Conservation (phyloP, 1,140 invertebrate species). For the Conopomorpha cramerella region DNA sequence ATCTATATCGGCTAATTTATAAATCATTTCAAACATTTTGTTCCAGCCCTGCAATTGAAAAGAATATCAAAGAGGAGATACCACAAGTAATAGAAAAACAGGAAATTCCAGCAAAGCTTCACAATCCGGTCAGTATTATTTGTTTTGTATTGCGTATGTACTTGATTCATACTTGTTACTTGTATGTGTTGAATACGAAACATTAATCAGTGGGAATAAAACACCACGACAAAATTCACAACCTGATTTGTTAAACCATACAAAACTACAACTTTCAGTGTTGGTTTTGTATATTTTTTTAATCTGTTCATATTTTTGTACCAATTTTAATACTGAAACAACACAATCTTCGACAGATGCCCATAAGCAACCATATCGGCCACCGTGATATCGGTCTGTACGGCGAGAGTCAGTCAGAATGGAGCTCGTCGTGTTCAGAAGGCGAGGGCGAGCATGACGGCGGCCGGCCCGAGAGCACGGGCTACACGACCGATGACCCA, state of each 20-base stretch:
- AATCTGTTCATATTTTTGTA: no score
- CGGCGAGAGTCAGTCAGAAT: conserved; percentile 75
- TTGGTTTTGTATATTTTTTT: no score
- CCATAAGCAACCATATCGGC: conserved; percentile 34
- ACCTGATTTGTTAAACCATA: no score
- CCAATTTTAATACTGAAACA: no score
- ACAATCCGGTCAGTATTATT: conserved; percentile 42
- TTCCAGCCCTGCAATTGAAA: conserved; percentile 33
- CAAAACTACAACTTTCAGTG: no score
- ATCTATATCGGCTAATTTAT: no score
- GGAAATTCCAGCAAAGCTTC: conserved; percentile 35
- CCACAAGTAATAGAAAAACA: conserved; percentile 31
- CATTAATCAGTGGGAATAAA: no score
- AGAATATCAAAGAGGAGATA: conserved; percentile 27
- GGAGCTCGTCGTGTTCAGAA: conserved; percentile 66
- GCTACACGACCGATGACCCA: conserved; percentile 82
- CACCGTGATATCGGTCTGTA: conserved; percentile 47
- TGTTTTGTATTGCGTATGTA: no score
- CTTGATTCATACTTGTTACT: no score
- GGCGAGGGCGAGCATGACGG: conserved; percentile 49
- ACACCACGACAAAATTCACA: no score
- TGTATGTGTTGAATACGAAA: no score
- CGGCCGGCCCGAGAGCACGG: conserved; percentile 74
- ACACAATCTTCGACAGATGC: conserved; percentile 13
- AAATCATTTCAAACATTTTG: no score